Evolutionary conservation across 2,113 vertebrate species (phyloP).

Genomic region (Archilochus colubris): DNA sequence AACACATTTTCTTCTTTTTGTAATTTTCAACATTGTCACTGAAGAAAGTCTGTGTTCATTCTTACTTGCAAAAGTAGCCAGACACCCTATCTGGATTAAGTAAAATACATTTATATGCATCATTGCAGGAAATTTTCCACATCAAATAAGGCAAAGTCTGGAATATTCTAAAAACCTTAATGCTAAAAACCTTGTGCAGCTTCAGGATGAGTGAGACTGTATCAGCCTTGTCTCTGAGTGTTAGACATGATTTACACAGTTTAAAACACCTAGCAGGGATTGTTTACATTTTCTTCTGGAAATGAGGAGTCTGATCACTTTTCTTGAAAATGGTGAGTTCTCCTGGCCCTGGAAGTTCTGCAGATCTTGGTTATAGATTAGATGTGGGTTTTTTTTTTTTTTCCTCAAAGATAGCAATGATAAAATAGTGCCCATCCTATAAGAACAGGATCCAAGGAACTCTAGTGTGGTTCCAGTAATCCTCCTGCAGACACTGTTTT

Average conservation of each 20-base stretch:
- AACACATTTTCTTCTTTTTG: not conserved
- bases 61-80: not conserved
- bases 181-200: not conserved
- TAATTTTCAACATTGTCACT: not conserved
- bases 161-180: not conserved
- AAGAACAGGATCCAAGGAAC: not conserved
- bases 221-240: not conserved
- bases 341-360: not conserved
- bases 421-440: not conserved
- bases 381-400: not conserved
- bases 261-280: not conserved
- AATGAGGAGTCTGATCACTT: not conserved
- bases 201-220: not conserved
- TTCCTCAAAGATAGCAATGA: not conserved
- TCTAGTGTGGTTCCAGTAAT: not conserved
- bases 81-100: not conserved
- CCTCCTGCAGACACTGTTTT: not conserved
- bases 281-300: not conserved
- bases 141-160: not conserved
- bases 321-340: not conserved
- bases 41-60: not conserved
- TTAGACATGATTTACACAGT: not conserved
- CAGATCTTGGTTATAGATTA: not conserved
- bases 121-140: not conserved
- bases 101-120: not conserved